Evolutionary conservation across 2,797 vertebrate species (phyloP).

Genomic region (Acipenser ruthenus): DNA sequence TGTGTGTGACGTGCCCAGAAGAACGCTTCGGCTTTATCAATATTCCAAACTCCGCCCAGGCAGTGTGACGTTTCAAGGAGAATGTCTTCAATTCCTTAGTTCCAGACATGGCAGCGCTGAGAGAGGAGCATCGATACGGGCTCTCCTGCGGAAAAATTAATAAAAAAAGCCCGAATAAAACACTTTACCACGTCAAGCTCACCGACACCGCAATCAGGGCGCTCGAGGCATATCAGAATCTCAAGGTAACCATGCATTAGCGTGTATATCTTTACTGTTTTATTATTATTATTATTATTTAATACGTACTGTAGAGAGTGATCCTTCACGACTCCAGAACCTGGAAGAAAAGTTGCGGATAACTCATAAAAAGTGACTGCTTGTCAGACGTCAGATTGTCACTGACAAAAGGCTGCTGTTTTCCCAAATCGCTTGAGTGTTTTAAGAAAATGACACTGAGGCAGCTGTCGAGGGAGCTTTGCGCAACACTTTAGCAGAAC

Average conservation of each 20-base stretch:
- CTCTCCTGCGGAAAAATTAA: slow-evolving; percentile 63
- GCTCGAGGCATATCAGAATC: slow-evolving; percentile 64
- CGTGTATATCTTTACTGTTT: too few relatives aligned
- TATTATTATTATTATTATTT: too few relatives aligned
- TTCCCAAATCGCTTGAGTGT: too few relatives aligned
- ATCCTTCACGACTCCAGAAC: too few relatives aligned
- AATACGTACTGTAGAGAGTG: too few relatives aligned
- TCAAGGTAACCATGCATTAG: slow-evolving; percentile 53
- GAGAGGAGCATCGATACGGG: slow-evolving; percentile 65
- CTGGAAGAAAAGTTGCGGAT: too few relatives aligned
- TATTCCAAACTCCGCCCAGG: slow-evolving; percentile 40
- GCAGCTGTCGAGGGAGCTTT: too few relatives aligned
- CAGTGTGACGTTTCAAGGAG: slow-evolving; percentile 51
- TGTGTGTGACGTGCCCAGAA: background rate
- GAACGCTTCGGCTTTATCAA: background rate
- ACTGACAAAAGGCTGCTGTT: too few relatives aligned
- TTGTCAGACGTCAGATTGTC: too few relatives aligned
- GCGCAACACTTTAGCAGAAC: too few relatives aligned
- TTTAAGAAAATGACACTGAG: too few relatives aligned
- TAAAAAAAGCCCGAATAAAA: slow-evolving; percentile 56
- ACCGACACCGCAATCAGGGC: slow-evolving; percentile 73
- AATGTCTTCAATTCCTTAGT: slow-evolving; percentile 60
- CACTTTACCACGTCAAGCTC: slow-evolving; percentile 68
- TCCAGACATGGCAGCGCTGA: slow-evolving; percentile 67
- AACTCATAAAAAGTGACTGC: too few relatives aligned